Evolutionary conservation across 2,113 vertebrate genomes (phyloP).

Genomic region (Hydrolagus affinis): DNA sequence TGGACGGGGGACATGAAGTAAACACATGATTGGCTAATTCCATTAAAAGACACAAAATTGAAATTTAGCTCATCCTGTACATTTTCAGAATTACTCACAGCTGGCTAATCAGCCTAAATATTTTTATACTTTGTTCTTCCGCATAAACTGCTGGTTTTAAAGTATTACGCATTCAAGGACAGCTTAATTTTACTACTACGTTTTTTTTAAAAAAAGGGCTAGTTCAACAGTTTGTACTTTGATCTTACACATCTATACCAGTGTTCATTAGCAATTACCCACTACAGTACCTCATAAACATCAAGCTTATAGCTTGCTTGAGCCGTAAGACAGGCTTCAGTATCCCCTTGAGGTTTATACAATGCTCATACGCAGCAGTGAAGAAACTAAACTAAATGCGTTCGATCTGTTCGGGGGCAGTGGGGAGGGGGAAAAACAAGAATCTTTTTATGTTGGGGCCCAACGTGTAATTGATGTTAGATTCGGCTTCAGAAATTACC

Average conservation of each 20-base stretch:
- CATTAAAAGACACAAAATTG: not conserved
- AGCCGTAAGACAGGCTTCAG: not conserved
- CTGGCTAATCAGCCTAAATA: constrained; percentile 12
- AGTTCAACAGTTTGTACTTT: constrained; percentile 8
- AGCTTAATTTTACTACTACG: constrained; percentile 23
- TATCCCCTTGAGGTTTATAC: not conserved
- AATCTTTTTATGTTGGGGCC: not conserved
- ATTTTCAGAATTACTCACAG: constrained; percentile 21
- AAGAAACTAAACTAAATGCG: constrained; percentile 11
- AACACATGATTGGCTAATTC: not conserved
- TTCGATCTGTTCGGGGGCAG: constrained; percentile 6
- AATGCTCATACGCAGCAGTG: not conserved
- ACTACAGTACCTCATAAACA: constrained; percentile 23
- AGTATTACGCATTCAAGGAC: constrained; percentile 24
- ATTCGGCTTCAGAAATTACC: constrained; percentile 6
- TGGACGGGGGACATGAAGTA: too few relatives aligned
- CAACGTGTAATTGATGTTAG: not conserved
- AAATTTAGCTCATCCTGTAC: constrained; percentile 2
- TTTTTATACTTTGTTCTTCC: not conserved
- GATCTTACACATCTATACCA: constrained; percentile 27
- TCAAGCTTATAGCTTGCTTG: constrained; percentile 2
- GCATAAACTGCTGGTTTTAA: not conserved
- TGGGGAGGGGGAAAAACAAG: not conserved
- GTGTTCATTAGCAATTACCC: constrained; percentile 14
- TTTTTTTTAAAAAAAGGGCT: not conserved